A percentile compares a stretch with the other conserved stretches of the same genome.
These are phyloP conservation scores for Noctuana brunneofusca DNA, from an alignment of 2,888 invertebrate species.

Conservation along the genomic window DNA sequence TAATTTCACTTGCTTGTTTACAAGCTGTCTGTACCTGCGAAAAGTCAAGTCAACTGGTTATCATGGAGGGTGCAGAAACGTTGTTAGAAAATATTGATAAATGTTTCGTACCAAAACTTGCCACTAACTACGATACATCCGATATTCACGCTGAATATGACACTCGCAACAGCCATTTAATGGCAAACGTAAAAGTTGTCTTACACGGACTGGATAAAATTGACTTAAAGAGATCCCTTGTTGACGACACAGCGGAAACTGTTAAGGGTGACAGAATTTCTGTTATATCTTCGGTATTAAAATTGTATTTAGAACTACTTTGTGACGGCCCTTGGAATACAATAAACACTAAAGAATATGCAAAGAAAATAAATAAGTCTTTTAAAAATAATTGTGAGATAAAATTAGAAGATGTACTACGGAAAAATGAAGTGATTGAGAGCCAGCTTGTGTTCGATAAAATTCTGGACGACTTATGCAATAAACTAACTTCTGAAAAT, in stretches of 20 bases:
- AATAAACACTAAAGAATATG: constrained; percentile 47
- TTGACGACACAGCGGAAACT: constrained; percentile 34
- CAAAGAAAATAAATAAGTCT: constrained; percentile 50
- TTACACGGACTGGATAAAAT: constrained; percentile 49
- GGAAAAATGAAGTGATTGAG: constrained; percentile 46
- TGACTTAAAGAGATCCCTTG: constrained; percentile 42
- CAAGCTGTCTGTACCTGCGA: not conserved
- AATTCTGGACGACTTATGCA: constrained; percentile 58
- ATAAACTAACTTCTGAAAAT: constrained; percentile 55
- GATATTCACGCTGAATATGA: constrained; percentile 57
- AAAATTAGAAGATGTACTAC: constrained; percentile 51
- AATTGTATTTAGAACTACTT: constrained; percentile 58
- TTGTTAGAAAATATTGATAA: constrained; percentile 33
- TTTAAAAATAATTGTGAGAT: constrained; percentile 53
- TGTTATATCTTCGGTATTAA: constrained; percentile 54
- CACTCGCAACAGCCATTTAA: constrained; percentile 51
- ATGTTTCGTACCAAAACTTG: constrained; percentile 60
- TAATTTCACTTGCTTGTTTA: not conserved
- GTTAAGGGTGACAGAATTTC: constrained; percentile 41
- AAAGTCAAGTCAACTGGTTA: too few species aligned
- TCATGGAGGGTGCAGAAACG: constrained; percentile 8
- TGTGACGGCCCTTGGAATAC: constrained; percentile 58
- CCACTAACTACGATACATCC: constrained; percentile 56
- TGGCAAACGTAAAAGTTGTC: constrained; percentile 49
- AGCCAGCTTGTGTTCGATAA: constrained; percentile 63